Evolutionary conservation across 2,113 vertebrate genomes (phyloP).

Genomic region (Herpailurus yagouaroundi): DNA sequence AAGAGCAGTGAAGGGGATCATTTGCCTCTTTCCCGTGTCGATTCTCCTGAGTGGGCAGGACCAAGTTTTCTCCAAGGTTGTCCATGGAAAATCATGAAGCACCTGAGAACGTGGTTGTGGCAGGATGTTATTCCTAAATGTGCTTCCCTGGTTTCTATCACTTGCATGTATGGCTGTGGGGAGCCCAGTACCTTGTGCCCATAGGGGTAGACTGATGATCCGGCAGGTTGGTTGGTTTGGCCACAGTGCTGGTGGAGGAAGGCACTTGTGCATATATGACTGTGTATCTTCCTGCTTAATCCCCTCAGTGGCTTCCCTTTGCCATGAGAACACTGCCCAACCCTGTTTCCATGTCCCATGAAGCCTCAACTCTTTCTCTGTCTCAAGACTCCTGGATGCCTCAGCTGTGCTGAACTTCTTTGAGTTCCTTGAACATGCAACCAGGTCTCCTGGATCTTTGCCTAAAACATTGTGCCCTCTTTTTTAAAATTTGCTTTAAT

Average conservation of each 20-base stretch:
- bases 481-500: not conserved
- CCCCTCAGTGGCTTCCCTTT: not conserved
- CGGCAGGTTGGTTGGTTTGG: not conserved
- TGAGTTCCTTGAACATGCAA: not conserved
- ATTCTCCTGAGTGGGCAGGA: not conserved
- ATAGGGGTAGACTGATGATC: accelerated
- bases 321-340: not conserved
- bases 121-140: not conserved
- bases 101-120: not conserved
- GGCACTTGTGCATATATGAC: not conserved
- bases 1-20: not conserved
- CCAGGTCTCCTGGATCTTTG: not conserved
- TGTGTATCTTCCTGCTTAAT: not conserved
- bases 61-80: not conserved
- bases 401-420: not conserved
- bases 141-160: not conserved
- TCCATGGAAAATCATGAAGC: not conserved
- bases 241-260: not conserved
- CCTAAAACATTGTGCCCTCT: not conserved
- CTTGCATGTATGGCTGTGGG: not conserved
- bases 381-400: not conserved
- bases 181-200: not conserved
- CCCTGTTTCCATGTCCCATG: not conserved
- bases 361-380: not conserved
- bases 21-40: not conserved